These are phyloP conservation scores for Gymnocheta viridis DNA, from an alignment of 2,888 invertebrate genomes.

Conservation along the genomic window DNA sequence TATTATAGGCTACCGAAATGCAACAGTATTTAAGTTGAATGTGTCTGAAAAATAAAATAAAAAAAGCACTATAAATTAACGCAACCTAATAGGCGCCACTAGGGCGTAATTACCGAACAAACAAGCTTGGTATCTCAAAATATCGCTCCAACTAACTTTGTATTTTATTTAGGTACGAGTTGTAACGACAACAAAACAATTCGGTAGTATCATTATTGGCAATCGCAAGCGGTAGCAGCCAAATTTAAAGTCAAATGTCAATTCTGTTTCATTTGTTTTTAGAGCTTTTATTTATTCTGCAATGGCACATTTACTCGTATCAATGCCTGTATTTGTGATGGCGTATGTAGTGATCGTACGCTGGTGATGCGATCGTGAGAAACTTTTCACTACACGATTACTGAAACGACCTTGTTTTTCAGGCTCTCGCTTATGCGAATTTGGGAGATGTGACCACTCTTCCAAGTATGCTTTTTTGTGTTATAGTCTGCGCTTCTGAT, in stretches of 20 bases:
- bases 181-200: background rate
- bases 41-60: slow-evolving; percentile 1
- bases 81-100: slow-evolving; percentile 64
- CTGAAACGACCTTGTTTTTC: too few relatives aligned
- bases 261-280: slow-evolving; percentile 4
- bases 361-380: too few relatives aligned
- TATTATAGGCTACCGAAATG: slow-evolving; percentile 17
- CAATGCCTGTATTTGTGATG: background rate
- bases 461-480: too few relatives aligned
- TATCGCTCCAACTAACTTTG: slow-evolving; percentile 36
- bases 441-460: too few relatives aligned
- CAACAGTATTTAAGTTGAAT: slow-evolving; percentile 8
- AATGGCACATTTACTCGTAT: background rate
- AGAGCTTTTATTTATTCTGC: background rate
- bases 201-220: slow-evolving; percentile 23
- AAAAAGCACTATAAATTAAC: slow-evolving; percentile 39
- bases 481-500: too few relatives aligned
- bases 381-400: too few relatives aligned
- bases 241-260: slow-evolving; percentile 59
- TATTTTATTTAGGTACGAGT: slow-evolving; percentile 1
- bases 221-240: slow-evolving; percentile 24
- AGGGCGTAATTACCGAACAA: slow-evolving; percentile 63
- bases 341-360: background rate
- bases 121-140: slow-evolving; percentile 35
- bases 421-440: too few relatives aligned